Evolutionary conservation across 2,888 invertebrate species (phyloP), one percentile per base, ranked within the genome.

Genomic region (Ormyrus pomaceus): DNA sequence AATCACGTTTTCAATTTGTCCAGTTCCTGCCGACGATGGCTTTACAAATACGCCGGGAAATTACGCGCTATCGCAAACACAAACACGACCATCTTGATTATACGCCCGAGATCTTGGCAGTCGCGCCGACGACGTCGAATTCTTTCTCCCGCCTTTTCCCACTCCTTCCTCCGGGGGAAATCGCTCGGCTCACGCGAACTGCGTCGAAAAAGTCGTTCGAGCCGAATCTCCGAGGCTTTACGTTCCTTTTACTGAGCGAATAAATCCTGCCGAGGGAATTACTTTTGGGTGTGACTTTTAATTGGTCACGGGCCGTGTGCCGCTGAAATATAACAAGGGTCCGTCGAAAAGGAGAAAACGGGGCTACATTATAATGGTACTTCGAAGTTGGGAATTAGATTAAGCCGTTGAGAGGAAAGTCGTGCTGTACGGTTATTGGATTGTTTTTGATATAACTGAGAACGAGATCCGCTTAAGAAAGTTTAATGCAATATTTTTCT

Each of bases 21-120:
- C 59, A 58, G 50, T 75, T 51, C 59, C 56, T 56, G 62, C 56
- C n/a, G 34, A 55, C 76, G 69, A 70, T 77, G 62, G 62, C 69
- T 69, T 69, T 70, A 70, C 76, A 77, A 77, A 77, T 77, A 69
- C 62, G 48, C 6, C 56, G 76, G 55, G 69, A 77, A 77, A 77
- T 70, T 62, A 62, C 69, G 8, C 13, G 53, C 61, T 76, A 76
- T 76, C 68, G 59, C 62, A 4, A 69, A 56, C 62, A 50, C 13
- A 48, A 46, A 77, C 69, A 55, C 62, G 19, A 69, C 19, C 68
- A 68, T 58, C 75, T 61, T 59, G 75, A 76, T 76, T 61, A 68
- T 51, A 19, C 19, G 58, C 45, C 59, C 10, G 11, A 19, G 19
- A 19, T 19, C 19, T 19, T 19, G 19, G 46, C 45, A 34, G 55